phyloP scores from a whole-genome alignment of 2,797 vertebrate genomes.

The Diplodus puntazzo region DNA sequence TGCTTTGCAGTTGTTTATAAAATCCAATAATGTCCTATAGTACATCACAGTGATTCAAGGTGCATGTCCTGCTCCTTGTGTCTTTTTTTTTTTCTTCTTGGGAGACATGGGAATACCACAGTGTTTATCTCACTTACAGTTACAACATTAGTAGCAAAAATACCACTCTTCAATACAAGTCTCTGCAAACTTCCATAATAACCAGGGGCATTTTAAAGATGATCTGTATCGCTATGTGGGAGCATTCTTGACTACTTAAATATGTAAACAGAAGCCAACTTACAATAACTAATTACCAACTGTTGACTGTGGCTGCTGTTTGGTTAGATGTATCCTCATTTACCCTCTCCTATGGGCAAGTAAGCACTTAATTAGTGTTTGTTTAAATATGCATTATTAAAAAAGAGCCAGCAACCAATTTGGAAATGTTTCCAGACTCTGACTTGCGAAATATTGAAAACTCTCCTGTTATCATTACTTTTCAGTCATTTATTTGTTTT shows the following conservation, averaged over 20 bases:
- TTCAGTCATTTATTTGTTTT: constrained; percentile 19
- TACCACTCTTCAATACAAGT: neutral
- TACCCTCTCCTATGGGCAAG: constrained; percentile 57
- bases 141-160: constrained; percentile 18
- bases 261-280: constrained; percentile 65
- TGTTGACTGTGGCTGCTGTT: constrained; percentile 37
- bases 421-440: constrained; percentile 56
- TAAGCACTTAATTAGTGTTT: constrained; percentile 64
- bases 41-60: constrained; percentile 34
- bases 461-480: constrained; percentile 46
- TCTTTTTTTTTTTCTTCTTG: neutral
- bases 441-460: constrained; percentile 56
- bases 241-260: constrained; percentile 23
- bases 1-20: constrained; percentile 55
- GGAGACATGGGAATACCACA: constrained; percentile 17
- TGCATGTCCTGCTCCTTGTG: constrained; percentile 22
- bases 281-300: constrained; percentile 33
- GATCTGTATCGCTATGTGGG: constrained; percentile 29
- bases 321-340: constrained; percentile 59
- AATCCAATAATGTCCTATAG: constrained; percentile 36
- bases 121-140: constrained; percentile 33
- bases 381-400: constrained; percentile 60
- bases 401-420: constrained; percentile 59
- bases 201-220: constrained; percentile 36
- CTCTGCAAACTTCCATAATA: constrained; percentile 13